phyloP scores from a whole-genome alignment of 2,113 vertebrate species.

The Phodopus roborovskii region DNA sequence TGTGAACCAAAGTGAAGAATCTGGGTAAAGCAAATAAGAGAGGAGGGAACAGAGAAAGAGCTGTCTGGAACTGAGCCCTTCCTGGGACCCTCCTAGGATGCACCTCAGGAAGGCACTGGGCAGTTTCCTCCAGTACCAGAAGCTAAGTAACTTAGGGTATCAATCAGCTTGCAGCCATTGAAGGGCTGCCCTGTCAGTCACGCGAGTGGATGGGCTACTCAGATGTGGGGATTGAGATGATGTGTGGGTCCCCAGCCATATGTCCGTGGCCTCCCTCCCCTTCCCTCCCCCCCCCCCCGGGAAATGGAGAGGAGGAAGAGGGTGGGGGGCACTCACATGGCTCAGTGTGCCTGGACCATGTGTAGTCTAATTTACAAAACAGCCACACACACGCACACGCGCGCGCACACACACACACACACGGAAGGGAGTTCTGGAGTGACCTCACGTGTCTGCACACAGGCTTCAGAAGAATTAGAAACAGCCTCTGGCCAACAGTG shows the following conservation, averaged over 20 bases:
- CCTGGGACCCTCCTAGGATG: accelerated
- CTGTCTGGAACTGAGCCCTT: background rate
- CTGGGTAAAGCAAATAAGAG: background rate
- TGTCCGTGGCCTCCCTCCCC: background rate
- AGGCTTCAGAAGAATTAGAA: background rate
- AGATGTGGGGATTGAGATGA: accelerated
- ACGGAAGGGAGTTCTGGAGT: background rate
- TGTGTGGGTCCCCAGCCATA: accelerated
- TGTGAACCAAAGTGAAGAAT: background rate
- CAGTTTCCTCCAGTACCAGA: too few species aligned
- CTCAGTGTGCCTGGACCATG: too few species aligned
- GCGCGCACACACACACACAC: too few species aligned
- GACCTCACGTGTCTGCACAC: background rate
- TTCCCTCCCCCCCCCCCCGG: too few species aligned
- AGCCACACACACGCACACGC: too few species aligned
- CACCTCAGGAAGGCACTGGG: background rate
- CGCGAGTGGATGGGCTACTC: background rate
- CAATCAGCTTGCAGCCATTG: background rate
- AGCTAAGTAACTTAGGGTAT: background rate
- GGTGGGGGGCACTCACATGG: background rate
- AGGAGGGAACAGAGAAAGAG: background rate
- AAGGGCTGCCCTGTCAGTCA: background rate
- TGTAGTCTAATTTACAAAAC: background rate
- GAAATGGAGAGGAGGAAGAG: background rate
- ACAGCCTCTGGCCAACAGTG: background rate